Conservation (phyloP, 2,797 vertebrate genomes). For the Meriones psammophilus region DNA sequence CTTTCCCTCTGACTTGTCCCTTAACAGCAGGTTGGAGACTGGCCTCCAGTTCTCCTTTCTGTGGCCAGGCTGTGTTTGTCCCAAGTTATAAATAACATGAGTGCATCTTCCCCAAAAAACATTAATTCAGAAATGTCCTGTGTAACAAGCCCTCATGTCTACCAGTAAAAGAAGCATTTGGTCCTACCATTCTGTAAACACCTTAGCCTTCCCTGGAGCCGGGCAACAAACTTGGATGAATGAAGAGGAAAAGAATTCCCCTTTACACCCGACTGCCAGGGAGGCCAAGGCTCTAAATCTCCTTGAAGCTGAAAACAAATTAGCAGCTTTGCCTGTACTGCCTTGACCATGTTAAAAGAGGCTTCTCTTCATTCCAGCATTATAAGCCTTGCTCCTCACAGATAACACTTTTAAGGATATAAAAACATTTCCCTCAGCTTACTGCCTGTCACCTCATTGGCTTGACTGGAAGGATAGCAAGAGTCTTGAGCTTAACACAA, state of each 20-base stretch:
- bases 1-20: slow-evolving; percentile 9
- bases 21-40: slow-evolving; percentile 40
- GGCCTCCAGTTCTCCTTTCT: slow-evolving; percentile 60
- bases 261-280: slow-evolving; percentile 76
- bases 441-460: slow-evolving; percentile 79
- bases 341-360: slow-evolving; percentile 77
- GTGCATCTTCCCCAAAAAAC: slow-evolving; percentile 26
- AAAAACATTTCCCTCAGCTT: slow-evolving; percentile 83
- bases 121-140: slow-evolving; percentile 64
- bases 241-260: slow-evolving; percentile 83
- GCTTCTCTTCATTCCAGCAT: slow-evolving; percentile 76
- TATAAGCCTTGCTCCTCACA: slow-evolving; percentile 77
- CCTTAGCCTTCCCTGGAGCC: slow-evolving; percentile 66
- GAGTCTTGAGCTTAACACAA: neutral
- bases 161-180: slow-evolving; percentile 65
- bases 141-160: slow-evolving; percentile 33
- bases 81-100: slow-evolving; percentile 48
- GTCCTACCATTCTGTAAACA: slow-evolving; percentile 75
- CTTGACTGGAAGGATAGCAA: slow-evolving; percentile 55
- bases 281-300: slow-evolving; percentile 85
- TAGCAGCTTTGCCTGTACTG: slow-evolving; percentile 85
- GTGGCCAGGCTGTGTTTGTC: slow-evolving; percentile 27
- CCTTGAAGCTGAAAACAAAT: slow-evolving; percentile 89
- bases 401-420: slow-evolving; percentile 78
- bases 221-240: slow-evolving; percentile 79